Evolutionary conservation across 2,888 invertebrate species (phyloP).

Genomic region (Plagodis dolabraria): DNA sequence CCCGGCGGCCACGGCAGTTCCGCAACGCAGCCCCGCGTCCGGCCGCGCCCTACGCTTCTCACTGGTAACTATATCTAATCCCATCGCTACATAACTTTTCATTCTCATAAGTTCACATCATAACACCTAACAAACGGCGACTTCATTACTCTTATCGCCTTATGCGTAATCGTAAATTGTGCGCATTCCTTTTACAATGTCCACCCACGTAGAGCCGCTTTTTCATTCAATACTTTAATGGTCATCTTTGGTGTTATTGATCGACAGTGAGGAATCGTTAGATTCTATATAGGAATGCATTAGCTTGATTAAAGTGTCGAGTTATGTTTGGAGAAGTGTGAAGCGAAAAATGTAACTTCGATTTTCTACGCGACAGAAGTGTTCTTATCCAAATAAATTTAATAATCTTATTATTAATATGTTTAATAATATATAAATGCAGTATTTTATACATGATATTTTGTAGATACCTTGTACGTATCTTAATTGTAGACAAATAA

Average conservation of each 20-base stretch:
- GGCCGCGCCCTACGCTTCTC: constrained; percentile 41
- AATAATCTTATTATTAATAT: too few species aligned
- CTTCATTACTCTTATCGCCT: constrained; percentile 22
- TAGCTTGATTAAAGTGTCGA: constrained; percentile 14
- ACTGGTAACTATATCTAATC: constrained; percentile 34
- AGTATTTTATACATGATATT: too few species aligned
- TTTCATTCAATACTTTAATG: constrained; percentile 35
- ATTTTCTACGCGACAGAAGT: too few species aligned
- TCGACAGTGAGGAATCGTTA: constrained; percentile 24
- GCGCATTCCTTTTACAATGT: constrained; percentile 59
- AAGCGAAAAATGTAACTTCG: too few species aligned
- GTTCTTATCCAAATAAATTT: too few species aligned
- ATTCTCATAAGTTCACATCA: constrained; percentile 24
- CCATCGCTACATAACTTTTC: background rate
- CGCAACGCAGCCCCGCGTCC: constrained; percentile 57
- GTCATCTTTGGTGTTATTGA: constrained; percentile 32
- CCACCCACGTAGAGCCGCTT: constrained; percentile 62
- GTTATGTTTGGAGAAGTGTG: constrained; percentile 12
- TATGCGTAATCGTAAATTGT: constrained; percentile 49
- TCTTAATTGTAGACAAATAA: too few species aligned
- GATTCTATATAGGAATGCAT: constrained; percentile 19
- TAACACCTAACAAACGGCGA: constrained; percentile 13
- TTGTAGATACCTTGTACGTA: too few species aligned
- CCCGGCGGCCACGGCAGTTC: constrained; percentile 68
- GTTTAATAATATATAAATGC: too few species aligned